Evolutionary conservation across 2,797 vertebrate genomes (phyloP).

Genomic region (Pangasius krempfi): DNA sequence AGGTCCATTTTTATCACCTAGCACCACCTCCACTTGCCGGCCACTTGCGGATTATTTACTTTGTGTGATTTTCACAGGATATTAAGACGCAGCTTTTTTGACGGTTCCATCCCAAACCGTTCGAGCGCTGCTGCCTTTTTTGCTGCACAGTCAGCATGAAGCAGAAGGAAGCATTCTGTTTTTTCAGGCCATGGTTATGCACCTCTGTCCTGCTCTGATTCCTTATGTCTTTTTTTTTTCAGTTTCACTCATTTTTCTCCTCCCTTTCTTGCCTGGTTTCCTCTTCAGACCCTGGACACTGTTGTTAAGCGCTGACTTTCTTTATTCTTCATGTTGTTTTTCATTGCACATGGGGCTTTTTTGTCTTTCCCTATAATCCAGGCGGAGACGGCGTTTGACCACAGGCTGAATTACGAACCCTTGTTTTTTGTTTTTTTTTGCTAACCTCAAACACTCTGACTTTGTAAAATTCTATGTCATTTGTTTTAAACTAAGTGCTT

Average conservation of each 20-base stretch:
- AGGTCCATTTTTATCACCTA: neutral
- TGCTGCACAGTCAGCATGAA: neutral
- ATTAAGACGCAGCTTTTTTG: neutral
- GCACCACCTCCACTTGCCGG: neutral
- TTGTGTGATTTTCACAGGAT: neutral
- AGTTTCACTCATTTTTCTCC: neutral
- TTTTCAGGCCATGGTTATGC: too few species aligned
- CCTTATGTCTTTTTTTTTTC: neutral
- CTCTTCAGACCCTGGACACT: neutral
- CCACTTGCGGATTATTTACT: neutral
- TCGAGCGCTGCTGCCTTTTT: neutral
- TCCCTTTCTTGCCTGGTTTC: conserved; percentile 9
- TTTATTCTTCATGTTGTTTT: conserved; percentile 25
- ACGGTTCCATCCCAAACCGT: neutral
- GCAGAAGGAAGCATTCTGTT: neutral
- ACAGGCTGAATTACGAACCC: conserved; percentile 13
- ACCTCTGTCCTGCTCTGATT: neutral
- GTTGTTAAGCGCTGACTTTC: neutral
- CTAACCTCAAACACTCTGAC: conserved; percentile 18
- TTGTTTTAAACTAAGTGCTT: neutral
- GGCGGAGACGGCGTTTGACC: conserved; percentile 16
- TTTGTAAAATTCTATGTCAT: conserved; percentile 16
- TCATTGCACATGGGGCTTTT: neutral
- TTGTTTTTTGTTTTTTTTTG: neutral
- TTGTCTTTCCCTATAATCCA: conserved; percentile 24